phyloP scores from a whole-genome alignment of 2,888 invertebrate genomes.

The Pollenia griseotomentosa region DNA sequence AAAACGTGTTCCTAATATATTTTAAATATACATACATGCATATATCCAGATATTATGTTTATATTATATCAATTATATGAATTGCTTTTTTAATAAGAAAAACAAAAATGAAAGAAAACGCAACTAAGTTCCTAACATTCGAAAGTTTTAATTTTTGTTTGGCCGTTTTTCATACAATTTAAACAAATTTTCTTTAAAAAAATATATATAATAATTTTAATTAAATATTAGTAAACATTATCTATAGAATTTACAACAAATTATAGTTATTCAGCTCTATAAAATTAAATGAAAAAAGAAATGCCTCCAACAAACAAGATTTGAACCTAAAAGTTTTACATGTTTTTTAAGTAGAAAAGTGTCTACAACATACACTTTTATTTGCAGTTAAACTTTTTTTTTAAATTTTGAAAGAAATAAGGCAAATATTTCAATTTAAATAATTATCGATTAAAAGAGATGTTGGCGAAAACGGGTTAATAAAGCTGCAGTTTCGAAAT shows the following conservation, averaged over 20 bases:
- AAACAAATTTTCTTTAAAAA: neutral
- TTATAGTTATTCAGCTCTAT: slow-evolving; percentile 18
- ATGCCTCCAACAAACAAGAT: too few species aligned
- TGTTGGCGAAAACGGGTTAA: too few species aligned
- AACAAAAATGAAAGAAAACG: slow-evolving; percentile 16
- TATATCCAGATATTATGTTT: slow-evolving; percentile 39
- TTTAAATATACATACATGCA: slow-evolving; percentile 50
- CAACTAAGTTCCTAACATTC: slow-evolving; percentile 62
- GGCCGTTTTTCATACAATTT: slow-evolving; percentile 23
- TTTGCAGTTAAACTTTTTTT: too few species aligned
- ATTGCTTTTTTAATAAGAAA: slow-evolving; percentile 28
- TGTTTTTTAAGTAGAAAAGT: too few species aligned
- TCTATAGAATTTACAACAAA: slow-evolving; percentile 16
- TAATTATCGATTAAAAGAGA: too few species aligned
- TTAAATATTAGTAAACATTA: slow-evolving; percentile 30
- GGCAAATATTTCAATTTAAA: too few species aligned
- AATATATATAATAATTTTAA: neutral
- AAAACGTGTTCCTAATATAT: slow-evolving; percentile 65
- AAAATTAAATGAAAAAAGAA: neutral
- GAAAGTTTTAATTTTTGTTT: slow-evolving; percentile 40
- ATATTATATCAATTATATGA: slow-evolving; percentile 27
- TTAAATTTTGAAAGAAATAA: too few species aligned
- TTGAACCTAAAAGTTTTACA: too few species aligned
- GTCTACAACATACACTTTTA: too few species aligned
- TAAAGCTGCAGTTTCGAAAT: too few species aligned